Evolutionary conservation across 37 sponge, comb jelly and placozoan species (phyloP).

Genomic region (Chondrosia reniformis): DNA sequence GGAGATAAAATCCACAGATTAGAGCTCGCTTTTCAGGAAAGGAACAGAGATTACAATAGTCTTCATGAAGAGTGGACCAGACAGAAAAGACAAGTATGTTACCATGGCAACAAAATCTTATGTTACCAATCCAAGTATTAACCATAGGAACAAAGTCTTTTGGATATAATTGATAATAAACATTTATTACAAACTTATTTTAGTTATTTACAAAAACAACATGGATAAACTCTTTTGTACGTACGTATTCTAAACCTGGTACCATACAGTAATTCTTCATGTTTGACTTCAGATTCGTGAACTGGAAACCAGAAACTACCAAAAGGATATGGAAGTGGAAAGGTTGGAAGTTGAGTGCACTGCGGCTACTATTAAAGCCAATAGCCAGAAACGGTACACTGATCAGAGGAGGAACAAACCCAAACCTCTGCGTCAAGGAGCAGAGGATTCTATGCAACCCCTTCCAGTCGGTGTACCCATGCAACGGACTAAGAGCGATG

Average conservation of each 20-base stretch:
- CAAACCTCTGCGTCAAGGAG: background rate
- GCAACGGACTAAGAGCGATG: slow-evolving; percentile 44
- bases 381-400: background rate
- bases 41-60: background rate
- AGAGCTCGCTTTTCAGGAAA: background rate
- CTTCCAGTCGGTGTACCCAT: background rate
- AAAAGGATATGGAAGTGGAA: slow-evolving; percentile 34
- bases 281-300: slow-evolving; percentile 6
- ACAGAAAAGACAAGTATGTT: background rate
- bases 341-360: slow-evolving; percentile 9
- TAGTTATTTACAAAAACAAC: no score
- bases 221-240: no score
- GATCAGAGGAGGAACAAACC: background rate
- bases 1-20: slow-evolving; percentile 9
- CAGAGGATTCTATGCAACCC: background rate
- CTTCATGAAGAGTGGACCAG: slow-evolving; percentile 2
- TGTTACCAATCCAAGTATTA: no score
- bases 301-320: background rate
- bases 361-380: background rate
- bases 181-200: no score
- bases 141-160: no score
- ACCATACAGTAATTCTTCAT: background rate
- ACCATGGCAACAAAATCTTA: no score
- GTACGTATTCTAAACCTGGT: background rate
- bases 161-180: no score